These are phyloP conservation scores for Platichthys stellatus DNA, from an alignment of 2,113 vertebrate species.

Conservation along the genomic window DNA sequence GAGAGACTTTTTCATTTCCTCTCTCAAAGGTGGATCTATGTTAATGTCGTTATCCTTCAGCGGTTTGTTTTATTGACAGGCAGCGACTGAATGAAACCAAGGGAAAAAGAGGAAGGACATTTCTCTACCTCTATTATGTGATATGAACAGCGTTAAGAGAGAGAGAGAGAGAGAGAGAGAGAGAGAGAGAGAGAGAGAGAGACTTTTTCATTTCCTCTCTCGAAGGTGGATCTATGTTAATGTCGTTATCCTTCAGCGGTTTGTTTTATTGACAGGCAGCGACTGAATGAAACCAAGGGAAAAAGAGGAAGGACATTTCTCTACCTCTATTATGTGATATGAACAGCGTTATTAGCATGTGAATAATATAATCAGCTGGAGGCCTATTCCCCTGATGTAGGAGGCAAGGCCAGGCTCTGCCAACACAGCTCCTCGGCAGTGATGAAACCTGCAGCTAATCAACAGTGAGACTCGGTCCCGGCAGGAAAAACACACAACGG, in stretches of 20 bases:
- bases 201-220: not conserved
- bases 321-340: conserved; percentile 33
- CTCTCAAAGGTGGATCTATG: not conserved
- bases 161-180: too few species aligned
- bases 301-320: conserved; percentile 18
- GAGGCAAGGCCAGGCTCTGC: conserved; percentile 40
- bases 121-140: conserved; percentile 23
- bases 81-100: conserved; percentile 22
- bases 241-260: not conserved
- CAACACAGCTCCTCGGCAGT: conserved; percentile 50
- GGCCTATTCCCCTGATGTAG: conserved; percentile 46
- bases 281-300: conserved; percentile 15
- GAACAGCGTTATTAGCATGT: conserved; percentile 60
- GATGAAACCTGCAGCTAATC: conserved; percentile 74
- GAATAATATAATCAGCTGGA: conserved; percentile 58
- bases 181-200: conserved; percentile 11
- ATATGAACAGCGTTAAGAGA: conserved; percentile 45
- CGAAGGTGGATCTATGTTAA: not conserved
- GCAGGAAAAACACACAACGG: conserved; percentile 55
- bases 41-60: conserved; percentile 4
- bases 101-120: conserved; percentile 12
- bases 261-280: conserved; percentile 17
- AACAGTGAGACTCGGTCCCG: conserved; percentile 67
- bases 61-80: conserved; percentile 8
- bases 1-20: not conserved